These are phyloP conservation scores for Eupithecia abbreviata DNA, from an alignment of 2,888 invertebrate genomes.

Conservation along the genomic window DNA sequence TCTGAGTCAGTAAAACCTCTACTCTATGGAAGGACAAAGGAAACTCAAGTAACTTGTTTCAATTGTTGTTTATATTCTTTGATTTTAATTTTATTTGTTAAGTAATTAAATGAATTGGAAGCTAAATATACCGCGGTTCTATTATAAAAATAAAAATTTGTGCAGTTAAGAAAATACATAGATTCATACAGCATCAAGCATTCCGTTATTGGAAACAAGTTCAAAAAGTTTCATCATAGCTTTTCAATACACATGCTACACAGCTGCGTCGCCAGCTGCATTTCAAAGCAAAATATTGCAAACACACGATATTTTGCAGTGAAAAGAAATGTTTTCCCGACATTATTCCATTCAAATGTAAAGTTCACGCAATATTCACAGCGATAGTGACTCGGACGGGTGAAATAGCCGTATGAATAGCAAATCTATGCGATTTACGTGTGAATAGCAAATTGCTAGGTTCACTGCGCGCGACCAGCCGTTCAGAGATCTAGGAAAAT, in stretches of 20 bases:
- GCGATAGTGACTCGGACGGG: neutral
- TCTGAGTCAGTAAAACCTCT: neutral
- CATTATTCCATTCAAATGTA: conserved; percentile 6
- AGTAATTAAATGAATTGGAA: neutral
- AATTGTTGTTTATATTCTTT: no score
- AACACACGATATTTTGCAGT: neutral
- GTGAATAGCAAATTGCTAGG: conserved; percentile 27
- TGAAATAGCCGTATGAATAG: conserved; percentile 9
- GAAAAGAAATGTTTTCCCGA: neutral
- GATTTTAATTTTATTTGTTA: no score
- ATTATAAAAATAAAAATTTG: neutral
- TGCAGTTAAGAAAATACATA: neutral
- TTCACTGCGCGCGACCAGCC: conserved; percentile 15
- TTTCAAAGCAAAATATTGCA: neutral
- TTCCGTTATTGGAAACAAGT: neutral
- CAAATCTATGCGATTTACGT: conserved; percentile 15
- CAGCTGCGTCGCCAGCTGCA: neutral
- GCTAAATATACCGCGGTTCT: neutral
- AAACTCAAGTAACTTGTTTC: neutral
- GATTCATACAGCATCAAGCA: neutral
- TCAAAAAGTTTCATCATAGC: neutral
- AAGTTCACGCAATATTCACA: conserved; percentile 8
- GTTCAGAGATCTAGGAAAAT: neutral
- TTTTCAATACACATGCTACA: neutral
- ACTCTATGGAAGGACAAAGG: neutral